Conservation (phyloP, 2,797 vertebrate genomes). For the Bradypus variegatus region DNA sequence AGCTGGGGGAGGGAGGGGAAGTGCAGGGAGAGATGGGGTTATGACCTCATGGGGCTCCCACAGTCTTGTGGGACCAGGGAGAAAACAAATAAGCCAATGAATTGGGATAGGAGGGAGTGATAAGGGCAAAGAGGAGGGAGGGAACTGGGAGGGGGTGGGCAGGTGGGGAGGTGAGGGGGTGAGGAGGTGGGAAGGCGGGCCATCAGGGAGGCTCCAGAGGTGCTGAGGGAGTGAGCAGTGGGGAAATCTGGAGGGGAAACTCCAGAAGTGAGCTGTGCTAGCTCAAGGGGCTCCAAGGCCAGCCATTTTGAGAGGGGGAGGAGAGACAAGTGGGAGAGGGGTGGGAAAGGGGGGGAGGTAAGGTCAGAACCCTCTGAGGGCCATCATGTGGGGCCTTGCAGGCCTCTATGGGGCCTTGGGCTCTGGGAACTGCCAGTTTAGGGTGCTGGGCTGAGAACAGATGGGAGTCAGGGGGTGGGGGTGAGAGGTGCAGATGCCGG, state of each 20-base stretch:
- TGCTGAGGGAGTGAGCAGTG: background rate
- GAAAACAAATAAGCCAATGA: background rate
- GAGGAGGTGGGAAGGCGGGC: background rate
- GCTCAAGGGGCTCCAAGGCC: background rate
- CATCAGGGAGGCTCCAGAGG: too few relatives aligned
- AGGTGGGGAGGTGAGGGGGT: rapidly evolving
- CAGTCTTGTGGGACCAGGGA: background rate
- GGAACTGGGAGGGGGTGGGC: too few relatives aligned
- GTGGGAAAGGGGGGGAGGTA: background rate
- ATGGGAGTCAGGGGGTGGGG: background rate
- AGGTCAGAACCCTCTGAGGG: background rate
- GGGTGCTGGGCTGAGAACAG: background rate
- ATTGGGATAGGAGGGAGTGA: background rate
- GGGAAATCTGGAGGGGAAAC: background rate
- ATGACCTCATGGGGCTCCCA: background rate
- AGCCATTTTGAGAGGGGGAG: background rate
- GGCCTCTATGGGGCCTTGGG: background rate
- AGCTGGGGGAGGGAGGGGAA: background rate
- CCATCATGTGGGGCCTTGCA: background rate
- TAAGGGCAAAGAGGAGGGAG: background rate
- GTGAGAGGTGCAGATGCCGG: background rate
- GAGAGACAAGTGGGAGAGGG: background rate
- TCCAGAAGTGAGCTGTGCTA: background rate
- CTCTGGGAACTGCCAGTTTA: background rate
- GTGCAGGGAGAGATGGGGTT: background rate